Base-by-base conservation (phyloP, 1,140 invertebrate genomes). In the Drosophila kurseongensis region DNA sequence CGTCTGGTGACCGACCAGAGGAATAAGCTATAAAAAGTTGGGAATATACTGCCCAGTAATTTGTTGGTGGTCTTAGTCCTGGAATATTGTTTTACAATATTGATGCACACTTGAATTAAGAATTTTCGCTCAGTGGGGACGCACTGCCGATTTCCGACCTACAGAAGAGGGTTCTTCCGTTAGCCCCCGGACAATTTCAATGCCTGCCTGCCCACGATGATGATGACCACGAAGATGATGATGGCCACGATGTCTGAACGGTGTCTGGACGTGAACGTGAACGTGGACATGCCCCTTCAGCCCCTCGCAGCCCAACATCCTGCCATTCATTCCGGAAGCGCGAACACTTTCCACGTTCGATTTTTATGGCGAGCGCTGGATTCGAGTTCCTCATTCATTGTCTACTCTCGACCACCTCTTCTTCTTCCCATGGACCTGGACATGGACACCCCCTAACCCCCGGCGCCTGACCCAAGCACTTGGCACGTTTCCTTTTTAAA, bases 401-500 rank as follows among this genome's bases (percentile, higher is more conserved):
- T 80, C 84, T 76, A 73, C 51, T 42, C 29, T 44, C 35, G n/a
- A 23, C 52, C 42, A 44, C 35, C 48, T 38, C 60, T 60, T 35
- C 60, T 56, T 40, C 45, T 54, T 36, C 54, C 23, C 18, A 14
- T 61, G 44, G 44, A 47, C 48, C 51, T 32, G 48, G 32, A 36
- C 16, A 32, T 47, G 47, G 65, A 57, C 65, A 57, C 51, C 8
- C 6, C 44, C n/a, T 75, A 7, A 16, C 36, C 10, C 50, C 32
- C 71, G 54, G 36, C 48, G 55, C 51, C 75, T 77, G 75, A 51
- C 52, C 42, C 61, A 72, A 45, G 54, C 84, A 84, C 77, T 88
- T 85, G 73, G 84, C 85, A 89, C 84, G 85, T 89, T 75, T 89
- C 80, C 84, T 85, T 89, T 89, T 88, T 89, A 89, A 89, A 89